Percentiles rank a stretch among this genome's conserved stretches.
Conservation (phyloP, 2,113 vertebrate genomes). For the Rafetus swinhoei region DNA sequence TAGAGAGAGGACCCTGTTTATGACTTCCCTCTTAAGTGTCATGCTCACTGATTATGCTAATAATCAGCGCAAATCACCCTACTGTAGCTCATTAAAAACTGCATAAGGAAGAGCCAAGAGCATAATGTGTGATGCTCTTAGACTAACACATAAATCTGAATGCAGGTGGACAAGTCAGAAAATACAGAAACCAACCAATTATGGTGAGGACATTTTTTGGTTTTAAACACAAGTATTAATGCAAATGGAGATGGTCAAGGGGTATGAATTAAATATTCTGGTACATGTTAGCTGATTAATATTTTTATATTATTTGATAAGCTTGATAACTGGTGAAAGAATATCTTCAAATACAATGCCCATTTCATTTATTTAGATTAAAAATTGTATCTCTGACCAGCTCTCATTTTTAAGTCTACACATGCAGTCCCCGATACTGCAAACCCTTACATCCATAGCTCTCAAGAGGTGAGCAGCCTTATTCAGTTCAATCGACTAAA, state of each 20-base stretch:
- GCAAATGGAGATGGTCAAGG: neutral
- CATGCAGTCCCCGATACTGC: neutral
- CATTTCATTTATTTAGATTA: neutral
- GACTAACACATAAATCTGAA: neutral
- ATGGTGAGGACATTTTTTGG: neutral
- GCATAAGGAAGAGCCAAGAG: neutral
- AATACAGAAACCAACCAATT: neutral
- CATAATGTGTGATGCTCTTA: neutral
- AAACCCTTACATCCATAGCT: neutral
- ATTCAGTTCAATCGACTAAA: neutral
- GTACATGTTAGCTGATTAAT: neutral
- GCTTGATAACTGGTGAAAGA: neutral
- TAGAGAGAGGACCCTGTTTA: neutral
- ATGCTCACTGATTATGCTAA: neutral
- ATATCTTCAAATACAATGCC: neutral
- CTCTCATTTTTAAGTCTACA: neutral
- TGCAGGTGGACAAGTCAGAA: neutral
- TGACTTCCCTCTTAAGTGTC: neutral
- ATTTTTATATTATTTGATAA: neutral
- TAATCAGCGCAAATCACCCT: constrained; percentile 27
- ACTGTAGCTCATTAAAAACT: neutral
- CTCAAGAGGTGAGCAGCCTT: neutral
- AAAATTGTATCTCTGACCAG: neutral
- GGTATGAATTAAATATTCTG: neutral
- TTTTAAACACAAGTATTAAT: neutral